Evolutionary conservation across 2,888 invertebrate genomes (phyloP), one percentile per base, ranked within the genome.

Genomic region (Dorcus hopei): DNA sequence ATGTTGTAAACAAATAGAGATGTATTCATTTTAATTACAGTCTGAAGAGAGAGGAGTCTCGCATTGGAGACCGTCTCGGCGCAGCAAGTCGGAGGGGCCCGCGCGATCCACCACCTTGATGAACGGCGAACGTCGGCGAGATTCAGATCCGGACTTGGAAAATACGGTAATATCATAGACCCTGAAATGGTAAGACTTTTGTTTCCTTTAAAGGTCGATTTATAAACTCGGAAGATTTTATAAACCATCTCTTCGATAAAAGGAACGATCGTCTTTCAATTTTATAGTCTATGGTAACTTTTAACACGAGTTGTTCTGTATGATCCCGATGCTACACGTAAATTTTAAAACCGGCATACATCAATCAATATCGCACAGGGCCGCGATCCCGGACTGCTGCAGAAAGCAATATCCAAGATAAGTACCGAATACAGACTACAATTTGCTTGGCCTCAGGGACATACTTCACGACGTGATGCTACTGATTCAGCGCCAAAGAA

Each of bases 341-440:
- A 11, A 33, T 19, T 43, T 19, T 47, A 49, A 47, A 54, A 41
- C 48, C 45, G 42, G 49, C 50, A 19, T 55, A 53, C 43, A 54
- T 54, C 41, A 59, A 41, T 54, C 43, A 57, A 42, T 49, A 43
- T 52, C 55, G 41, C 52, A 62, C 67, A 75, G 74, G 74, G 72
- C 64, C 73, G 74, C 65, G 77, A 77, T 67, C 72, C 85, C 73
- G 90, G 89, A 70, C 88, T 90, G 77, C 81, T 87, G 74, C 84
- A 85, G 80, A 83, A 89, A 83, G 82, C 87, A 81, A 82, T 89
- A 78, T 84, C 85, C 72, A 85, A 87, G 79, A 85, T 87, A 80
- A 87, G 89, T 83, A 91, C 93, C 70, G 93, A 93, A 82, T 93
- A 93, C 82, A 87, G 90, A 72, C 86, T 93, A 78, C 92, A 93